Conservation (phyloP, 2,888 invertebrate genomes). For the Tholera decimalis region DNA sequence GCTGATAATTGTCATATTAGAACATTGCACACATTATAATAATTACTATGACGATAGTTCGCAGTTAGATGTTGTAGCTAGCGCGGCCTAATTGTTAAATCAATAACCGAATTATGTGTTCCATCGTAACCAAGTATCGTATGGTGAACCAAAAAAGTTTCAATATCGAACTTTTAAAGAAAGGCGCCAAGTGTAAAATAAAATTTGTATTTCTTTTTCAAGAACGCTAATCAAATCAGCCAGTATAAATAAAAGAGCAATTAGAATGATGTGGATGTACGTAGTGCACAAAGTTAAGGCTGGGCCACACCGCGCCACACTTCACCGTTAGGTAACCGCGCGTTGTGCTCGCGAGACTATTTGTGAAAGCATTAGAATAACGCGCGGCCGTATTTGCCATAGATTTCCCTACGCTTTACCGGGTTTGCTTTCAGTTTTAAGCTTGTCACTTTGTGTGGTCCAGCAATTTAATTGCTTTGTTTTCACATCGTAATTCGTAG, state of each 20-base stretch:
- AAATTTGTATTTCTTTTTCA: slow-evolving; percentile 7
- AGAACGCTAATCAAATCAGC: slow-evolving; percentile 37
- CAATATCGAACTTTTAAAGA: not conserved
- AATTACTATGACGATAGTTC: slow-evolving; percentile 19
- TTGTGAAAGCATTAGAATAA: slow-evolving; percentile 85
- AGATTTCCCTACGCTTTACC: slow-evolving; percentile 81
- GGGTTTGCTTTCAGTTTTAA: slow-evolving; percentile 85
- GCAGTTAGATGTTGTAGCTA: slow-evolving; percentile 18
- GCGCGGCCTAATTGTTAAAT: not conserved
- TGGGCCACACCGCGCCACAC: slow-evolving; percentile 34
- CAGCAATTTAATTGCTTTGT: slow-evolving; percentile 65
- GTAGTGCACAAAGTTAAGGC: slow-evolving; percentile 58
- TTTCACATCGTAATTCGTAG: slow-evolving; percentile 44
- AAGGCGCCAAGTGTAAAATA: not conserved
- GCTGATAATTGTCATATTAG: slow-evolving; percentile 55
- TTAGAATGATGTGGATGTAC: slow-evolving; percentile 19
- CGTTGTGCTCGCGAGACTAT: slow-evolving; percentile 69
- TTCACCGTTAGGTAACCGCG: slow-evolving; percentile 42
- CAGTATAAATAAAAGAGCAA: slow-evolving; percentile 41
- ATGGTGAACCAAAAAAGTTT: not conserved
- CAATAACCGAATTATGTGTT: slow-evolving; percentile 9
- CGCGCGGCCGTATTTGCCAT: slow-evolving; percentile 82
- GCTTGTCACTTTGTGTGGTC: slow-evolving; percentile 86
- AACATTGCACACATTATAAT: slow-evolving; percentile 30
- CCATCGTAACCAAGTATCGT: not conserved